Conservation (phyloP, 1,140 invertebrate genomes). For the Drosophila erecta region DNA sequence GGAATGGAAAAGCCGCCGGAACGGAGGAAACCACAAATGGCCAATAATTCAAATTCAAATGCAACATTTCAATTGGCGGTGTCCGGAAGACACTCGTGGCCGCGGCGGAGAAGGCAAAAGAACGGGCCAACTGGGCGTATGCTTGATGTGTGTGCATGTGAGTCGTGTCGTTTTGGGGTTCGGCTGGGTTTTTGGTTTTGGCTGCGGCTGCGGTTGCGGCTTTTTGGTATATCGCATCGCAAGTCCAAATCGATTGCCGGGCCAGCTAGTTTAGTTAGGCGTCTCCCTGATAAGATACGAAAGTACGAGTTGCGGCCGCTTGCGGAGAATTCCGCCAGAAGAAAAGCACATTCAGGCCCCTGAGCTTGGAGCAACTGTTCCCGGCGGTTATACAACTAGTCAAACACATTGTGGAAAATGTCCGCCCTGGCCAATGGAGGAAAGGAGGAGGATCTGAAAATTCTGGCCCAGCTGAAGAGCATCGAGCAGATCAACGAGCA, state of each 20-base stretch:
- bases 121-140: slow-evolving; percentile 5
- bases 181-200: slow-evolving; percentile 5
- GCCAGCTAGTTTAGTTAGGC: slow-evolving; percentile 75
- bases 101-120: slow-evolving; percentile 2
- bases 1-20: slow-evolving; percentile 5
- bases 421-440: slow-evolving; percentile 3
- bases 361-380: slow-evolving; percentile 20
- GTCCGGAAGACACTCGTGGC: slow-evolving; percentile 24
- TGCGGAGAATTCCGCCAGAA: slow-evolving; percentile 37
- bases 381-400: slow-evolving; percentile 27
- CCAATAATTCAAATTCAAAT: slow-evolving; percentile 53
- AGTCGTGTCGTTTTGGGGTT: background rate
- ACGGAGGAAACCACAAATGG: slow-evolving; percentile 28
- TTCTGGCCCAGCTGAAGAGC: slow-evolving; percentile 66
- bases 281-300: slow-evolving; percentile 70
- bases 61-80: slow-evolving; percentile 34
- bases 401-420: slow-evolving; percentile 2
- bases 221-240: slow-evolving; percentile 40
- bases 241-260: slow-evolving; percentile 75
- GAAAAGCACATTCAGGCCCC: slow-evolving; percentile 22
- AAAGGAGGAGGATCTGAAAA: slow-evolving; percentile 55
- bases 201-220: background rate
- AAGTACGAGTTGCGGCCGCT: slow-evolving; percentile 11
- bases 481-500: slow-evolving; percentile 81
- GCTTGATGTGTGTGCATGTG: slow-evolving; percentile 15